Conservation (phyloP, 1,140 invertebrate species). For the Pseudoatta argentina region DNA sequence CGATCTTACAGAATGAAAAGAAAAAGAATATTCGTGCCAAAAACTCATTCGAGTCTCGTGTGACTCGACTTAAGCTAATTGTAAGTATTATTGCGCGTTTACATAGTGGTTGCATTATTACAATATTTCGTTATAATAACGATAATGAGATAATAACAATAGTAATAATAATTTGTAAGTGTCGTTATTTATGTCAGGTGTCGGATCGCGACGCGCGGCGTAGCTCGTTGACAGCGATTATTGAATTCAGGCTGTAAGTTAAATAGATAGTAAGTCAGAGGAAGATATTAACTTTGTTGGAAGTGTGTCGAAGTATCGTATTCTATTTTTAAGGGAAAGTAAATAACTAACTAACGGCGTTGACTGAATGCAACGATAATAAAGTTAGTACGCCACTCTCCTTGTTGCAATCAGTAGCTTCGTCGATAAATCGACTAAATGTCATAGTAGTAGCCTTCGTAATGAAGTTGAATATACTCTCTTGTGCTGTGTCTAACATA, state of each 20-base stretch:
- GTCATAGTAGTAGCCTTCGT: slow-evolving; percentile 58
- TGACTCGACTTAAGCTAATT: slow-evolving; percentile 54
- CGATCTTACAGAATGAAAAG: slow-evolving; percentile 64
- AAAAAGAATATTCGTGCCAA: slow-evolving; percentile 72
- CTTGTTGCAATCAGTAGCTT: slow-evolving; percentile 56
- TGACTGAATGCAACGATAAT: slow-evolving; percentile 62
- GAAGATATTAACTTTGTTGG: slow-evolving; percentile 48
- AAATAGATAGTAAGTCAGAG: slow-evolving; percentile 46
- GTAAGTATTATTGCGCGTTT: slow-evolving; percentile 42
- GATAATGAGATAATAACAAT: slow-evolving; percentile 24
- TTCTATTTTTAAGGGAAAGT: slow-evolving; percentile 50
- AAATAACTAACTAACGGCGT: slow-evolving; percentile 34
- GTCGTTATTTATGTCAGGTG: slow-evolving; percentile 59
- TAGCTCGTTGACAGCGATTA: slow-evolving; percentile 51
- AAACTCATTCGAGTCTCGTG: slow-evolving; percentile 37
- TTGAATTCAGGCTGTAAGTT: slow-evolving; percentile 47
- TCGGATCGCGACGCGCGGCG: slow-evolving; percentile 36
- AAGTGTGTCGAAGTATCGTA: slow-evolving; percentile 45
- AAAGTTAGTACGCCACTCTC: slow-evolving; percentile 42
- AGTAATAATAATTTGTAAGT: slow-evolving; percentile 41
- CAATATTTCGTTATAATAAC: slow-evolving; percentile 27
- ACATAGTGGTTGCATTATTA: slow-evolving; percentile 38
- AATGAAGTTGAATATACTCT: slow-evolving; percentile 61
- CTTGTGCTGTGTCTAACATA: slow-evolving; percentile 53
- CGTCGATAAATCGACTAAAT: slow-evolving; percentile 48